Evolutionary conservation across 2,113 vertebrate species (phyloP).

Genomic region (Corythornis cristatus): DNA sequence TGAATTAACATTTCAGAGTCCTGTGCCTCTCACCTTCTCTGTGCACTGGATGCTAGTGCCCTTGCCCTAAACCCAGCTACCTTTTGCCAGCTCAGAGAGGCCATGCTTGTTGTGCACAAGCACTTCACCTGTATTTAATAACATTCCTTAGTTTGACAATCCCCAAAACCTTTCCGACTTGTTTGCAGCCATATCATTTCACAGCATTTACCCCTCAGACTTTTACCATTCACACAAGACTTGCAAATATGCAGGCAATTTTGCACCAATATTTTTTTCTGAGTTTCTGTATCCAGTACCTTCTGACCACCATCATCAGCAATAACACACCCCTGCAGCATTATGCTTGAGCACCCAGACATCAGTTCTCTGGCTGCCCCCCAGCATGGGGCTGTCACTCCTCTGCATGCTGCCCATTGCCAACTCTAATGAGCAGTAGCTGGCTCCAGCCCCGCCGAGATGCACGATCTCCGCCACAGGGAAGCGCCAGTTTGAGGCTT

Average conservation of each 20-base stretch:
- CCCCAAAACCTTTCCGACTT: neutral
- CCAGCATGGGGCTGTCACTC: neutral
- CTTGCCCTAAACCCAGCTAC: neutral
- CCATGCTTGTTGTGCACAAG: neutral
- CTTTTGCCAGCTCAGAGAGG: neutral
- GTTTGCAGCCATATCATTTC: neutral
- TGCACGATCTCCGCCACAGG: neutral
- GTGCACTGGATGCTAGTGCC: neutral
- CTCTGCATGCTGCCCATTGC: neutral
- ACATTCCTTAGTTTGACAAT: neutral
- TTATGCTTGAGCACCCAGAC: neutral
- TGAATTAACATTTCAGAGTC: fast-evolving
- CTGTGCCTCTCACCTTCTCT: neutral
- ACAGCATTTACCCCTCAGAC: neutral
- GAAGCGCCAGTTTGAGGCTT: fast-evolving
- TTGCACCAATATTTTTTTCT: neutral
- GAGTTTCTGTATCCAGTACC: neutral
- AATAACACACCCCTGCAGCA: fast-evolving
- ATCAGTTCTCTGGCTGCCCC: neutral
- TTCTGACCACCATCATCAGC: neutral
- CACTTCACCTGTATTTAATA: neutral
- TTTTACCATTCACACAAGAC: fast-evolving
- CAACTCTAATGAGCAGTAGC: neutral
- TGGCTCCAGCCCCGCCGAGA: neutral
- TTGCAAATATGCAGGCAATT: neutral